These are phyloP conservation scores for human DNA, from an alignment of 2,113 vertebrate species.

Conservation along the genomic window GRCh38 chr2:153429501-153430000, in stretches of 20 bases:
- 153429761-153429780: neutral
- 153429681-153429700: neutral
- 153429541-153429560: neutral
- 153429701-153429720: conserved; percentile 24
- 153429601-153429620: neutral
- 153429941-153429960: neutral
- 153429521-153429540: neutral
- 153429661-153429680: neutral
- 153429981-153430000: neutral
- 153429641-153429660: conserved; percentile 26
- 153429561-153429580: neutral
- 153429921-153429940: neutral
- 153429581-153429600: neutral
- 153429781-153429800: neutral
- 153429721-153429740: neutral
- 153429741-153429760: neutral
- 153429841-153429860: neutral
- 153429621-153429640: neutral
- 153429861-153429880: neutral
- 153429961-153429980: neutral
- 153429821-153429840: neutral
- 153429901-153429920: neutral
- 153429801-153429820: neutral
- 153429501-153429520: conserved; percentile 5
- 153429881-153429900: neutral